phyloP scores from a whole-genome alignment of 92 coral and sea anemone species.

The Isaurus tuberculatus region DNA sequence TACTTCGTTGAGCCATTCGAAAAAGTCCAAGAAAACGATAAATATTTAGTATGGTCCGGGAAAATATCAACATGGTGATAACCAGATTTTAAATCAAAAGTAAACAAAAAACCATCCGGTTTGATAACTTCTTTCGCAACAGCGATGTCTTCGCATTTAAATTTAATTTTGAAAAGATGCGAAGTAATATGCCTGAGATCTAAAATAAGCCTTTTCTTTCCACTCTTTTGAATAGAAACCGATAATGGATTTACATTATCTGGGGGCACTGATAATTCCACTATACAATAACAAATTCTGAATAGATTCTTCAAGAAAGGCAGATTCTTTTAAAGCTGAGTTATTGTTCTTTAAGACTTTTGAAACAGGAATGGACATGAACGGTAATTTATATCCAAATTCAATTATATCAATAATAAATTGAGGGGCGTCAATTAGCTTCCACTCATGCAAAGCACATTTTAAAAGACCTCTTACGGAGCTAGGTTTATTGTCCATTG shows the following conservation, averaged over 20 bases:
- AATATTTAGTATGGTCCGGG: slow-evolving; percentile 33
- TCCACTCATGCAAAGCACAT: slow-evolving; percentile 1
- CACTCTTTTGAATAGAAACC: slow-evolving; percentile 36
- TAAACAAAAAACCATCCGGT: slow-evolving; percentile 54
- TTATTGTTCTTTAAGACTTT: slow-evolving; percentile 15
- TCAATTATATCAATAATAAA: slow-evolving; percentile 19
- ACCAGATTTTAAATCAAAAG: slow-evolving; percentile 58
- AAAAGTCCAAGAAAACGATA: slow-evolving; percentile 53
- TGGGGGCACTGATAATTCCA: slow-evolving; percentile 8
- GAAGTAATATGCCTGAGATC: slow-evolving; percentile 64
- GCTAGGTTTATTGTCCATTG: background rate
- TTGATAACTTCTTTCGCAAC: slow-evolving; percentile 42
- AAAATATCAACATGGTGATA: slow-evolving; percentile 55
- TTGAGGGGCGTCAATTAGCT: slow-evolving; percentile 9
- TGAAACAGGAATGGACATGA: background rate
- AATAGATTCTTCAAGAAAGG: slow-evolving; percentile 35
- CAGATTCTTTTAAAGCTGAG: slow-evolving; percentile 5
- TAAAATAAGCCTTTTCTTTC: slow-evolving; percentile 36
- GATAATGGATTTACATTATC: slow-evolving; percentile 16
- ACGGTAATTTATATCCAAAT: slow-evolving; percentile 20
- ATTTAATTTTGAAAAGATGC: slow-evolving; percentile 43
- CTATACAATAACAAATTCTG: background rate
- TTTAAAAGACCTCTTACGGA: slow-evolving; percentile 4
- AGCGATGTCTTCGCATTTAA: slow-evolving; percentile 48
- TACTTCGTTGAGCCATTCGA: slow-evolving; percentile 12